These are phyloP conservation scores for Dromas ardeola DNA, from an alignment of 2,113 vertebrate species.

Conservation along the genomic window DNA sequence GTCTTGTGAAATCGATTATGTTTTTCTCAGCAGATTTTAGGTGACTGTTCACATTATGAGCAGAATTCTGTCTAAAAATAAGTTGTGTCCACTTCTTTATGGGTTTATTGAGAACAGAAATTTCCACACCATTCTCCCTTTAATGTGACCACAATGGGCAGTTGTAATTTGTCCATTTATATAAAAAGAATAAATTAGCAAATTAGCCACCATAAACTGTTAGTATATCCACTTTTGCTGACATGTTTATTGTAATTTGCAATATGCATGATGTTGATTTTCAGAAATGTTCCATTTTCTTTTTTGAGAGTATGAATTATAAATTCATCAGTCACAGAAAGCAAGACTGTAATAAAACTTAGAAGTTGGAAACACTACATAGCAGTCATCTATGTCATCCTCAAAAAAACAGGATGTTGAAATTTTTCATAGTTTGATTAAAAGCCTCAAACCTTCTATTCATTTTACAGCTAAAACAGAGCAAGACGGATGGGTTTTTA, in stretches of 20 bases:
- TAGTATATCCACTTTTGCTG: conserved; percentile 58
- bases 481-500: not conserved
- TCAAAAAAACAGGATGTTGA: not conserved
- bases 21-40: conserved; percentile 64
- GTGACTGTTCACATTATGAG: conserved; percentile 54
- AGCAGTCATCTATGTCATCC: not conserved
- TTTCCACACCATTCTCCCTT: conserved; percentile 61
- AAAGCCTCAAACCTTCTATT: conserved; percentile 15
- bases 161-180: conserved; percentile 45
- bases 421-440: conserved; percentile 30
- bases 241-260: conserved; percentile 52
- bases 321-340: conserved; percentile 36
- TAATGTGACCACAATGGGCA: conserved; percentile 55
- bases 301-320: conserved; percentile 25
- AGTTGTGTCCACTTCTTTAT: conserved; percentile 42
- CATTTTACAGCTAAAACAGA: not conserved
- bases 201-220: conserved; percentile 46
- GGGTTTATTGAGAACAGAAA: conserved; percentile 57
- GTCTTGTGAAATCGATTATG: conserved; percentile 53
- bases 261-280: conserved; percentile 29
- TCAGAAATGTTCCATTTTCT: conserved; percentile 47
- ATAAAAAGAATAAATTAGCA: conserved; percentile 49
- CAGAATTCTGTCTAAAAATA: conserved; percentile 54
- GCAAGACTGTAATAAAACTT: not conserved
- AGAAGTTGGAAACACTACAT: not conserved